Evolutionary conservation across 2,797 vertebrate genomes (phyloP).

Genomic region (Phylloscopus collybita): DNA sequence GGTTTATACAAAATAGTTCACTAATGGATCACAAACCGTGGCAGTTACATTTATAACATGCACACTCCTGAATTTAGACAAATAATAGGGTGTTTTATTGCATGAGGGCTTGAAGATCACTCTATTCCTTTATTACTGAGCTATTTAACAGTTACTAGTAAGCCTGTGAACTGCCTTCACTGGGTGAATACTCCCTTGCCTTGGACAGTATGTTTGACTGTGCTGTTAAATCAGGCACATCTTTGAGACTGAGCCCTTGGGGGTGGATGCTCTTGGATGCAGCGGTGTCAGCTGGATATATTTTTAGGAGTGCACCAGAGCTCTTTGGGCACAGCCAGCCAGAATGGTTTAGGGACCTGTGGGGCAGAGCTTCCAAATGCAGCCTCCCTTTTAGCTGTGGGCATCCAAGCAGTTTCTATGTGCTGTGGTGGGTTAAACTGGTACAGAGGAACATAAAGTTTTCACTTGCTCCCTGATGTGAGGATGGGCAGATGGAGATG

Average conservation of each 20-base stretch:
- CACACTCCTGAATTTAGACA: background rate
- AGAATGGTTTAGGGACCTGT: background rate
- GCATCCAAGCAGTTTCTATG: background rate
- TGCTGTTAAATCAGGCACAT: background rate
- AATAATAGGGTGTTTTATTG: background rate
- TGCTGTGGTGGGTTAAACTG: background rate
- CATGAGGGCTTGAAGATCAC: background rate
- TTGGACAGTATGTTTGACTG: background rate
- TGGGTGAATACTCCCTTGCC: background rate
- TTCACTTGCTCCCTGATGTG: background rate
- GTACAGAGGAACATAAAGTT: background rate
- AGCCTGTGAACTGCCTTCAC: background rate
- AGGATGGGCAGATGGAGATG: background rate
- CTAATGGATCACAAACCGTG: background rate
- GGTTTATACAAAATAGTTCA: background rate
- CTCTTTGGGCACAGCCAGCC: background rate
- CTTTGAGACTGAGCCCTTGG: background rate
- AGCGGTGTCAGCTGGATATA: background rate
- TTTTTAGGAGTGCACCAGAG: background rate
- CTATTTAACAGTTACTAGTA: background rate
- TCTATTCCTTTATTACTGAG: background rate
- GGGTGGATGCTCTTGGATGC: background rate
- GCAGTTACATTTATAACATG: background rate
- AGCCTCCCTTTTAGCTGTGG: background rate
- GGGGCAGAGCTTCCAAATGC: background rate